phyloP scores from a whole-genome alignment of 2,113 vertebrate species.

The Lonchura striata region DNA sequence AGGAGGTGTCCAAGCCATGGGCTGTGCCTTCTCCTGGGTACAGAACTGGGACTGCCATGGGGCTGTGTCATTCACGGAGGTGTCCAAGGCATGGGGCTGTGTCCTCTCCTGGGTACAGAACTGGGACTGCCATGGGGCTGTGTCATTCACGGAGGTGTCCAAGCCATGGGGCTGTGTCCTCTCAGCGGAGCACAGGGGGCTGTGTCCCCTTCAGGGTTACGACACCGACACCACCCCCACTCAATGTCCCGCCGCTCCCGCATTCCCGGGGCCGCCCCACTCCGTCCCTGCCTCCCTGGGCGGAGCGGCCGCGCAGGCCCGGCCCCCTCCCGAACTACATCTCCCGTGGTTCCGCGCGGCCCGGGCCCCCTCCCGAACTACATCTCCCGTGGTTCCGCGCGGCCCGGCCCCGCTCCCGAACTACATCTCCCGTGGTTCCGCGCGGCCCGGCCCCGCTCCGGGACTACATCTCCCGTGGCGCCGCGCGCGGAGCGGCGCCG shows the following conservation, averaged over 20 bases:
- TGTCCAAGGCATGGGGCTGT: not conserved
- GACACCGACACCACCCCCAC: fast-evolving
- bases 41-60: too few relatives aligned
- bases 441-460: not conserved
- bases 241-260: fast-evolving
- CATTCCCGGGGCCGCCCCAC: fast-evolving
- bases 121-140: too few relatives aligned
- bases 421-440: not conserved
- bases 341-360: too few relatives aligned
- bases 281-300: not conserved
- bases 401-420: too few relatives aligned
- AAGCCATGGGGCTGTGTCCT: too few relatives aligned
- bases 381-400: too few relatives aligned
- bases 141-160: too few relatives aligned
- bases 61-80: too few relatives aligned
- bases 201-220: fast-evolving
- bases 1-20: too few relatives aligned
- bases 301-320: not conserved
- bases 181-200: too few relatives aligned
- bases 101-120: not conserved
- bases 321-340: too few relatives aligned
- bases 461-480: not conserved
- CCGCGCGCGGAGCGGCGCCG: not conserved
- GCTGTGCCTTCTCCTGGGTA: not conserved
- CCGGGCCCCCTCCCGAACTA: too few relatives aligned